Evolutionary conservation across 2,888 invertebrate genomes (phyloP).

Genomic region (Candidula unifasciata): DNA sequence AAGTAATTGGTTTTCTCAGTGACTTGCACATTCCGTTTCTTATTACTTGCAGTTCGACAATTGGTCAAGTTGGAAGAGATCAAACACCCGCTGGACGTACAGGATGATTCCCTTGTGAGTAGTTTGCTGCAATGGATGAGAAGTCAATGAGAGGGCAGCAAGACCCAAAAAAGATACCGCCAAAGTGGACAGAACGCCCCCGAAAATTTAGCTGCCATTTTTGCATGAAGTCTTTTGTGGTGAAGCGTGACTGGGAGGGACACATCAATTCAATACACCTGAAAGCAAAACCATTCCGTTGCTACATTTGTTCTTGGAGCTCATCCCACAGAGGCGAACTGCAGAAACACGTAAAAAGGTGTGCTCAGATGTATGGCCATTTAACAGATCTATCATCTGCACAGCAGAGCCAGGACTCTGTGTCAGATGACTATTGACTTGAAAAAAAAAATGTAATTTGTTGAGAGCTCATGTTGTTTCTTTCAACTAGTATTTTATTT

Average conservation of each 20-base stretch:
- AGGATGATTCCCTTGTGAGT: constrained; percentile 7
- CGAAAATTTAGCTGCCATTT: constrained; percentile 48
- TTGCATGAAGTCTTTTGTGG: constrained; percentile 53
- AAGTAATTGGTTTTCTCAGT: constrained; percentile 1
- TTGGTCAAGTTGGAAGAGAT: constrained; percentile 35
- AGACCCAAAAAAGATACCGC: constrained; percentile 25
- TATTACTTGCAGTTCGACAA: constrained; percentile 46
- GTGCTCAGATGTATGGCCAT: constrained; percentile 35
- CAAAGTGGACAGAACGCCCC: constrained; percentile 50
- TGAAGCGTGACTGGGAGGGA: constrained; percentile 52
- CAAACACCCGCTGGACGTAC: constrained; percentile 17
- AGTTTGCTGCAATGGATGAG: constrained; percentile 21
- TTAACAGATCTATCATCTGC: constrained; percentile 18
- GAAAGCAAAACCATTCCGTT: constrained; percentile 49
- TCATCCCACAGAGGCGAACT: constrained; percentile 46
- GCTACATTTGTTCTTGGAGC: constrained; percentile 45
- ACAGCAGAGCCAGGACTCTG: background rate
- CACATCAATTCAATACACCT: constrained; percentile 52
- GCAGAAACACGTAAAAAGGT: constrained; percentile 48
- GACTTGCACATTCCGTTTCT: constrained; percentile 33
- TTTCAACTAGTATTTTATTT: too few species aligned
- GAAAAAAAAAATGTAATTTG: background rate
- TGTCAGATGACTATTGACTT: constrained; percentile 21
- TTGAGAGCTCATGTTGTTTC: background rate
- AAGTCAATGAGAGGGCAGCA: constrained; percentile 19